phyloP scores from a whole-genome alignment of 2,797 vertebrate genomes.

The Paguma larvata region DNA sequence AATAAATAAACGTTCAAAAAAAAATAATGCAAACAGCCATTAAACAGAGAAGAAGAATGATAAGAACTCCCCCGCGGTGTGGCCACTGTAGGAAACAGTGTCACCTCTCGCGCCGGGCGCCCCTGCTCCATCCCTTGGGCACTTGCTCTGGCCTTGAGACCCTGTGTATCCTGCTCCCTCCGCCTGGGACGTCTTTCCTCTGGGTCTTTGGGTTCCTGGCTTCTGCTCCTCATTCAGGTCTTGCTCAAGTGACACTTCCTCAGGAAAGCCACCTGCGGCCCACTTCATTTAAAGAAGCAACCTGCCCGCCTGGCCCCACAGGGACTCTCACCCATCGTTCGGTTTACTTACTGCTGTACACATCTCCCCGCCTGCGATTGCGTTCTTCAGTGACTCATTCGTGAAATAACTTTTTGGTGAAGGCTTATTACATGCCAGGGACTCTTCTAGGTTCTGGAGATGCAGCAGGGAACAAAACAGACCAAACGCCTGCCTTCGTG shows the following conservation, averaged over 20 bases:
- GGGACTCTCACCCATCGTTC: not conserved
- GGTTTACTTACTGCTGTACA: not conserved
- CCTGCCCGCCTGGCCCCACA: accelerated
- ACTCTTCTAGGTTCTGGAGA: not conserved
- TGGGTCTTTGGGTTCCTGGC: not conserved
- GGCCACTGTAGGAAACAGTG: accelerated
- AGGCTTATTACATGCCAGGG: not conserved
- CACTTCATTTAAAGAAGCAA: not conserved
- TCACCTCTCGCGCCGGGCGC: accelerated
- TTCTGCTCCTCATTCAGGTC: not conserved
- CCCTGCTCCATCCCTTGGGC: too few relatives aligned
- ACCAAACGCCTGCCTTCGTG: accelerated
- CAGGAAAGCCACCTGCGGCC: not conserved
- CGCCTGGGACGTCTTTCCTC: accelerated
- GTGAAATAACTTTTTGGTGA: not conserved
- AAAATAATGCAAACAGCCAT: not conserved
- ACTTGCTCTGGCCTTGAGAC: not conserved
- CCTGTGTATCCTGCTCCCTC: not conserved
- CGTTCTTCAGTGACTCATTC: not conserved
- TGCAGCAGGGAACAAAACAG: not conserved
- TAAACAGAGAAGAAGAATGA: not conserved
- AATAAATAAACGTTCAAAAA: too few relatives aligned
- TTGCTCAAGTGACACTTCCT: not conserved
- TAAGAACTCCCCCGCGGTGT: too few relatives aligned
- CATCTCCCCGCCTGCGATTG: not conserved